Evolutionary conservation across 2,113 vertebrate genomes (phyloP).

Genomic region (Sebastes fasciatus): DNA sequence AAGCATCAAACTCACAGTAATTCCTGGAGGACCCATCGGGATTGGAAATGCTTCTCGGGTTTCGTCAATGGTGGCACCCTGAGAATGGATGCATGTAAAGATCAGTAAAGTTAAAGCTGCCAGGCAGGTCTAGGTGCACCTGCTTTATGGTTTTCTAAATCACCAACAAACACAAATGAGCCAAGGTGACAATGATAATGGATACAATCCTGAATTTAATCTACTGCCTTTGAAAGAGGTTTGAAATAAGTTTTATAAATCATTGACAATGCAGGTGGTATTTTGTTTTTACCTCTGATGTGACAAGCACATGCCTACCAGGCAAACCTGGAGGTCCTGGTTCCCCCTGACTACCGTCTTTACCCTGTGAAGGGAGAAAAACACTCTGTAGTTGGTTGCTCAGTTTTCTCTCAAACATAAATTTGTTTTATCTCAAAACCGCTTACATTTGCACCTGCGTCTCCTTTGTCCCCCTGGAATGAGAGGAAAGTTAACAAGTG

Average conservation of each 20-base stretch:
- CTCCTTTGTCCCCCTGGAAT: conserved; percentile 82
- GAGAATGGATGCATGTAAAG: not conserved
- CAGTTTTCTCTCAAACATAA: not conserved
- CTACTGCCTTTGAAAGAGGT: not conserved
- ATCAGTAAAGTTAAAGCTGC: not conserved
- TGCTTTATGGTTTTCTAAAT: conserved; percentile 18
- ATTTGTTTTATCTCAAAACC: not conserved
- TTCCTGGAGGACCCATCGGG: conserved; percentile 84
- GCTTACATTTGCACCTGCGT: conserved; percentile 78
- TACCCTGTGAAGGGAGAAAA: conserved; percentile 72
- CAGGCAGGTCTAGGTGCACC: not conserved
- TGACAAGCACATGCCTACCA: conserved; percentile 79
- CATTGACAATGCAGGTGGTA: not conserved
- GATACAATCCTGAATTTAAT: not conserved
- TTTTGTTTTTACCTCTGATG: conserved; percentile 74
- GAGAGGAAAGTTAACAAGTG: conserved; percentile 21
- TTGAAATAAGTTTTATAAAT: not conserved
- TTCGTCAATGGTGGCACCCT: conserved; percentile 81
- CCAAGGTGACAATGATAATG: not conserved
- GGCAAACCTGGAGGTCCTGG: conserved; percentile 82
- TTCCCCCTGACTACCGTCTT: conserved; percentile 83
- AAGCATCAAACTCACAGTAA: conserved; percentile 70
- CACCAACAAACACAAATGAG: not conserved
- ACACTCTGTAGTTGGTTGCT: not conserved
- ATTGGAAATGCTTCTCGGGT: conserved; percentile 80